These are phyloP conservation scores for Euphysa ruthae DNA, from an alignment of 30 jellyfish, hydroid and myxozoan species.

Conservation along the genomic window DNA sequence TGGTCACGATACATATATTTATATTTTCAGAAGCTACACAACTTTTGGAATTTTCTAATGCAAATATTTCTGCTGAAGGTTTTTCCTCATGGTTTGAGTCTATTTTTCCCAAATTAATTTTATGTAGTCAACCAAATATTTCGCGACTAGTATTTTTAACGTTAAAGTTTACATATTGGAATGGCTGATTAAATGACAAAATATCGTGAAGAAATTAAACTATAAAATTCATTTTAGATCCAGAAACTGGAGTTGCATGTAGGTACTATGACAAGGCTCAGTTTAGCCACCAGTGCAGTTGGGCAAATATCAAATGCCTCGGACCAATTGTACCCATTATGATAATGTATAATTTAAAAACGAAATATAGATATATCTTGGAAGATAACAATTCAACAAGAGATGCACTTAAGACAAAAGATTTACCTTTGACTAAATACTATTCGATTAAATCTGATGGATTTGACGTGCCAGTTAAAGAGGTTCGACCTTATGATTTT, in stretches of 20 bases:
- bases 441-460: conserved; percentile 77
- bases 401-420: conserved; percentile 19
- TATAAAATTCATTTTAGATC: conserved; percentile 18
- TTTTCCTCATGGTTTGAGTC: too few relatives aligned
- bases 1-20: too few relatives aligned
- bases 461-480: conserved; percentile 71
- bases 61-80: too few relatives aligned
- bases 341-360: conserved; percentile 35
- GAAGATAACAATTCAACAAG: conserved; percentile 36
- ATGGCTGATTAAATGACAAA: too few relatives aligned
- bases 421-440: conserved; percentile 42
- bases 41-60: too few relatives aligned
- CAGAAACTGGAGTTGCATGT: conserved; percentile 46
- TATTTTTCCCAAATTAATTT: too few relatives aligned
- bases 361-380: background rate
- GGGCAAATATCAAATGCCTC: conserved; percentile 73
- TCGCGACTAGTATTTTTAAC: too few relatives aligned
- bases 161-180: too few relatives aligned
- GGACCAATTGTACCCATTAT: conserved; percentile 77
- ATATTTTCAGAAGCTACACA: too few relatives aligned
- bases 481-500: conserved; percentile 69
- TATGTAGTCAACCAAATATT: too few relatives aligned
- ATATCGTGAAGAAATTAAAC: too few relatives aligned
- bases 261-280: conserved; percentile 59
- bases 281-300: conserved; percentile 74